A percentile compares a stretch with the other conserved stretches of the same genome.
These are phyloP conservation scores for Trachelus troglodyta DNA, from an alignment of 2,888 invertebrate species.

Conservation along the genomic window DNA sequence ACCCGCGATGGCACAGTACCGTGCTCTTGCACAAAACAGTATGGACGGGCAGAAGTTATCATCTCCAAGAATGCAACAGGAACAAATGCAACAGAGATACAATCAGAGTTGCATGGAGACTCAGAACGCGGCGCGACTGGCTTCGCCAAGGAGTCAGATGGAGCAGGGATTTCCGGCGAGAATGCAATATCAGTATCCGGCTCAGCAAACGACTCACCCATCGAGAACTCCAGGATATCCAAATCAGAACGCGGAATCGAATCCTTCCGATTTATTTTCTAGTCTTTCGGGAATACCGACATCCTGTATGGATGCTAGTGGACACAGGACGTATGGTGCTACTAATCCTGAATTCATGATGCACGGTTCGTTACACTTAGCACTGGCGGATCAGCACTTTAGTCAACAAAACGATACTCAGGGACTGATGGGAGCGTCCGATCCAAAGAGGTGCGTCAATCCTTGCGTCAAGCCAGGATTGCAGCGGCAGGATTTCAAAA, in stretches of 20 bases:
- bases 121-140: conserved; percentile 32
- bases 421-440: conserved; percentile 26
- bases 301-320: conserved; percentile 25
- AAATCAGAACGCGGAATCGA: conserved; percentile 20
- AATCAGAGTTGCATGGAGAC: conserved; percentile 43
- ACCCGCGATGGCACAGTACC: conserved; percentile 37
- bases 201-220: conserved; percentile 34
- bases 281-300: conserved; percentile 21
- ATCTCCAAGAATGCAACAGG: conserved; percentile 34
- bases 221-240: conserved; percentile 27
- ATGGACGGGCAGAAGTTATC: conserved; percentile 35
- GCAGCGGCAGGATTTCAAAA: conserved; percentile 41
- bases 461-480: conserved; percentile 16
- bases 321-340: conserved; percentile 24
- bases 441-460: conserved; percentile 35
- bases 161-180: conserved; percentile 33
- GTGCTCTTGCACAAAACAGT: conserved; percentile 32
- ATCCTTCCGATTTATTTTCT: conserved; percentile 25
- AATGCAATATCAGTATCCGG: conserved; percentile 38
- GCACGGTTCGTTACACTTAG: conserved; percentile 20
- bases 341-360: conserved; percentile 27
- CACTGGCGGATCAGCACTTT: conserved; percentile 23
- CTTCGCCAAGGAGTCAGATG: conserved; percentile 36
- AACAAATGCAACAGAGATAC: conserved; percentile 47
- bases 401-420: conserved; percentile 27